phyloP scores from a whole-genome alignment of 2,888 invertebrate genomes.

The Spilosoma lubricipeda region DNA sequence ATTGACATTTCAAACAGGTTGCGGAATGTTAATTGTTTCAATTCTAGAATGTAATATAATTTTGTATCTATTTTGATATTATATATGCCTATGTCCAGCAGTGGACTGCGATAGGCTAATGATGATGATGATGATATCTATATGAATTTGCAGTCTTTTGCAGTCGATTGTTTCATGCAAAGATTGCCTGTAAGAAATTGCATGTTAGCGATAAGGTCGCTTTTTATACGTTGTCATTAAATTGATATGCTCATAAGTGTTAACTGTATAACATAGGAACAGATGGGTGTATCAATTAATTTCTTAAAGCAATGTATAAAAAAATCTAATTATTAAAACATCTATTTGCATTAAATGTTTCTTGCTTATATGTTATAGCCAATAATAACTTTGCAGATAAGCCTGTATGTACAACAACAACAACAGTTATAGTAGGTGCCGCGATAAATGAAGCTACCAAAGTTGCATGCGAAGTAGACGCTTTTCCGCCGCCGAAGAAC shows the following conservation, averaged over 20 bases:
- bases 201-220: too few species aligned
- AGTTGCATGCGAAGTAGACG: constrained; percentile 93
- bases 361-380: not conserved
- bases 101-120: too few species aligned
- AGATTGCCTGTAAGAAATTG: too few species aligned
- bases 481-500: constrained; percentile 92
- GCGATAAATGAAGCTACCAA: constrained; percentile 93
- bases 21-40: constrained; percentile 24
- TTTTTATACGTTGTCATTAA: too few species aligned
- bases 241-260: too few species aligned
- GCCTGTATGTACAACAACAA: constrained; percentile 91
- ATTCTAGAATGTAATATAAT: not conserved
- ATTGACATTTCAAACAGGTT: constrained; percentile 25
- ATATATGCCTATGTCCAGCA: too few species aligned
- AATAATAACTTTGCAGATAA: constrained; percentile 88
- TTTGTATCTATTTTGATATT: not conserved
- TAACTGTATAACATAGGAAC: too few species aligned
- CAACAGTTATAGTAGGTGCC: constrained; percentile 93
- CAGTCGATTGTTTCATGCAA: too few species aligned
- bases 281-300: not conserved
- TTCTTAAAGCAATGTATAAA: too few species aligned
- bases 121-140: too few species aligned
- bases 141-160: too few species aligned
- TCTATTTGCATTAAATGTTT: not conserved
- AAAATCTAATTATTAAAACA: not conserved